Evolutionary conservation across 2,113 vertebrate genomes (phyloP).

Genomic region (Columba livia): DNA sequence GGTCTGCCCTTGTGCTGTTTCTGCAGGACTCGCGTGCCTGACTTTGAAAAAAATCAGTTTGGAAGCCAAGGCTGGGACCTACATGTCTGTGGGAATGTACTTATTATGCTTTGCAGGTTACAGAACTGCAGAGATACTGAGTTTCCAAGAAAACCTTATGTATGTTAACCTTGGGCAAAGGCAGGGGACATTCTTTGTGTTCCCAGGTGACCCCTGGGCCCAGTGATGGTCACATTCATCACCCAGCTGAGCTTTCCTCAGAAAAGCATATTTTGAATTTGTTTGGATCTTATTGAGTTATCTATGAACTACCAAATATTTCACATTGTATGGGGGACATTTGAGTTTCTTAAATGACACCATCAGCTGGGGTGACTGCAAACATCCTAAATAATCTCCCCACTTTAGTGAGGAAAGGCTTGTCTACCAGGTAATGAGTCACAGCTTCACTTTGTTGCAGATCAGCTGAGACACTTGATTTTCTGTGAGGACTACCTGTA

Average conservation of each 20-base stretch:
- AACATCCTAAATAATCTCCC: slow-evolving; percentile 8
- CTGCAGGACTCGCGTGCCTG: neutral
- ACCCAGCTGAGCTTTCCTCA: neutral
- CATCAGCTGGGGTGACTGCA: neutral
- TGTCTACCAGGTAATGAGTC: slow-evolving; percentile 16
- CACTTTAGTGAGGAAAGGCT: slow-evolving; percentile 28
- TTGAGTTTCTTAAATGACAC: neutral
- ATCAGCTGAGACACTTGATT: slow-evolving; percentile 38
- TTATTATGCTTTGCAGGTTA: neutral
- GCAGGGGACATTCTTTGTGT: neutral
- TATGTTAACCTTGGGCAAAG: neutral
- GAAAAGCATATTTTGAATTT: neutral
- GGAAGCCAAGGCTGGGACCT: neutral
- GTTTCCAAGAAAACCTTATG: neutral
- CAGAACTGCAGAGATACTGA: neutral
- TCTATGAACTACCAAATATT: neutral
- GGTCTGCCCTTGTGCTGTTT: neutral
- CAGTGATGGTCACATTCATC: neutral
- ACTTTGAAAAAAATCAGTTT: neutral
- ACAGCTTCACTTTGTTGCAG: neutral
- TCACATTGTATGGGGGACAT: neutral
- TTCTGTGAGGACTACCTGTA: neutral
- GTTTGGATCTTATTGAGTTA: neutral
- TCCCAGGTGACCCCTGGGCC: neutral
- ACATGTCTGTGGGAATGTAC: neutral